Evolutionary conservation across 2,888 invertebrate species (phyloP).

Genomic region (Morpho achilles): DNA sequence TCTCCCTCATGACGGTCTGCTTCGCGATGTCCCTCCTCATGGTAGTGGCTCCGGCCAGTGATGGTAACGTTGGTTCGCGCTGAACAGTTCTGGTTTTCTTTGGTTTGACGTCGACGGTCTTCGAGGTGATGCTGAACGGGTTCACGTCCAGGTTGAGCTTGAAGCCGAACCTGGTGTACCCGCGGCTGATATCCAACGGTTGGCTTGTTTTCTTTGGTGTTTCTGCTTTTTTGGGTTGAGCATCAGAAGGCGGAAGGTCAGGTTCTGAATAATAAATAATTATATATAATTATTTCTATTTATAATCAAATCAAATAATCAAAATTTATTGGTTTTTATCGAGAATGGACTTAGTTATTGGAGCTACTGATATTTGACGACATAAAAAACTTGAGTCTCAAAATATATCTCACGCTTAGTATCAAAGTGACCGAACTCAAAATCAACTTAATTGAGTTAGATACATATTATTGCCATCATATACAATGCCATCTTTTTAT

Average conservation of each 20-base stretch:
- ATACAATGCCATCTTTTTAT: too few species aligned
- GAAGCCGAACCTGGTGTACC: conserved; percentile 72
- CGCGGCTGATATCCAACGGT: conserved; percentile 44
- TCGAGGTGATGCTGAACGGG: conserved; percentile 53
- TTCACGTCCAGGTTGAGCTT: conserved; percentile 63
- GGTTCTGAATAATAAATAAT: conserved; percentile 28
- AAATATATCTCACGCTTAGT: too few species aligned
- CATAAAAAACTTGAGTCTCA: too few species aligned
- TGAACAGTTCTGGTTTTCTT: conserved; percentile 23
- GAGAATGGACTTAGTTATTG: too few species aligned
- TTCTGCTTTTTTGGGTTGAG: conserved; percentile 35
- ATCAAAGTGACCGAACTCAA: too few species aligned
- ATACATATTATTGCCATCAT: too few species aligned
- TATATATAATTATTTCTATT: neutral
- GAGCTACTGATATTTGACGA: too few species aligned
- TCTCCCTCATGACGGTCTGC: conserved; percentile 57
- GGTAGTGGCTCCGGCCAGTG: conserved; percentile 42
- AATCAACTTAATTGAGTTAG: too few species aligned
- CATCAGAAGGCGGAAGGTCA: conserved; percentile 29
- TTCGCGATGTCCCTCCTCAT: conserved; percentile 47
- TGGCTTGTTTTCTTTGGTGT: conserved; percentile 38
- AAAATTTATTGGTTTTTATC: too few species aligned
- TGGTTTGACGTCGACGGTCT: conserved; percentile 34
- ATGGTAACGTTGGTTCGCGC: conserved; percentile 40
- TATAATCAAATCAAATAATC: too few species aligned